Conservation (phyloP, 2,797 vertebrate genomes). For the Mormyrops boulengeri region DNA sequence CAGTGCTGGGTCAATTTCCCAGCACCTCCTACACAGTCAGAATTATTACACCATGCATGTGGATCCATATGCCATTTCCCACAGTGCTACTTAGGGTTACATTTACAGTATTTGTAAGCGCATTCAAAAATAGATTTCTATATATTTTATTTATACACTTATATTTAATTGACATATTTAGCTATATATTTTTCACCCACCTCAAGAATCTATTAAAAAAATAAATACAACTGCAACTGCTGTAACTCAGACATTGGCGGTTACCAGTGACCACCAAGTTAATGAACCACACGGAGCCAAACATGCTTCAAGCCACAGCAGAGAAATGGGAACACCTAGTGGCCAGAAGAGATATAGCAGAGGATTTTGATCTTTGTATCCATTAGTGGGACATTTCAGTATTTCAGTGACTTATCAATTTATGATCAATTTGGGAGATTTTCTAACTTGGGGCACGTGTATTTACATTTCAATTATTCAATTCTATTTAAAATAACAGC, state of each 20-base stretch:
- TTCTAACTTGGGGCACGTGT: neutral
- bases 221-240: neutral
- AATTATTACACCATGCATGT: constrained; percentile 6
- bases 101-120: constrained; percentile 12
- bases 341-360: constrained; percentile 35
- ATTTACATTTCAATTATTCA: neutral
- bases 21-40: neutral
- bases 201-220: neutral
- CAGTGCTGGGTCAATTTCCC: neutral
- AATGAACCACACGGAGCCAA: neutral
- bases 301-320: neutral
- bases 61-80: neutral
- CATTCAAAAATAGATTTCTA: constrained; percentile 24
- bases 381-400: neutral
- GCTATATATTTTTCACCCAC: neutral
- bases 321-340: constrained; percentile 22
- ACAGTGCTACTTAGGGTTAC: constrained; percentile 19
- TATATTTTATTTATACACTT: constrained; percentile 21
- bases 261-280: neutral
- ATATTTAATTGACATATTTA: neutral
- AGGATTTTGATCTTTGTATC: constrained; percentile 33
- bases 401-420: neutral
- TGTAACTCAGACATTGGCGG: neutral
- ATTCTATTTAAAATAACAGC: neutral
- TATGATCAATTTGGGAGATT: neutral